These are phyloP conservation scores for Nesogale talazaci DNA, from an alignment of 2,113 vertebrate species.

Conservation along the genomic window DNA sequence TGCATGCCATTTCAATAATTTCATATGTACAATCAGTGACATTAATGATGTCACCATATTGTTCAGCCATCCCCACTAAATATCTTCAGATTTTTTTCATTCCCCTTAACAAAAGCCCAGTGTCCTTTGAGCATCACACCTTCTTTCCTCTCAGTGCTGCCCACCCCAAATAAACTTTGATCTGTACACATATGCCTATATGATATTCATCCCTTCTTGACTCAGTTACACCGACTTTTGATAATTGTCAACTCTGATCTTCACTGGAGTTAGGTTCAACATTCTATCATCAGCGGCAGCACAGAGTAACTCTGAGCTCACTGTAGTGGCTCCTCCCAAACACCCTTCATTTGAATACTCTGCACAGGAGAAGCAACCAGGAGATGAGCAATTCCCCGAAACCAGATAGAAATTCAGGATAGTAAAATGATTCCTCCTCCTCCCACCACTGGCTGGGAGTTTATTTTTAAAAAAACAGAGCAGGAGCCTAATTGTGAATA, in stretches of 20 bases:
- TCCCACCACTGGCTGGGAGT: constrained; percentile 46
- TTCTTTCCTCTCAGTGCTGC: background rate
- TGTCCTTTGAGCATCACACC: background rate
- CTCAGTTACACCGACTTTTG: background rate
- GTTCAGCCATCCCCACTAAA: background rate
- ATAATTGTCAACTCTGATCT: background rate
- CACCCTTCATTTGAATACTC: background rate
- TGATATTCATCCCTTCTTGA: background rate
- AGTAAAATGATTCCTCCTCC: constrained; percentile 41
- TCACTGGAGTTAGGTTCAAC: background rate
- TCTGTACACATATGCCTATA: background rate
- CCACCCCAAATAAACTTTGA: background rate
- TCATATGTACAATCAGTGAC: background rate
- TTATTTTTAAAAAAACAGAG: constrained; percentile 36
- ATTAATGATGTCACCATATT: background rate
- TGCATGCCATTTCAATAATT: background rate
- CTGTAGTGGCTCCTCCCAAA: background rate
- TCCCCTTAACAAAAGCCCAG: background rate
- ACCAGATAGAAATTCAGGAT: constrained; percentile 44
- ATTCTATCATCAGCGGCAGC: background rate
- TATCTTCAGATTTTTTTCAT: background rate
- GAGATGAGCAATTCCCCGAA: constrained; percentile 46
- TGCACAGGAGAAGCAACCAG: constrained; percentile 33
- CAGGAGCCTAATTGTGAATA: constrained; percentile 67
- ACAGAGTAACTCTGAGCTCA: background rate